Percentiles rank a stretch among this genome's conserved stretches.
Evolutionary conservation across 2,888 invertebrate species (phyloP).

Genomic region (Biston stratarius): DNA sequence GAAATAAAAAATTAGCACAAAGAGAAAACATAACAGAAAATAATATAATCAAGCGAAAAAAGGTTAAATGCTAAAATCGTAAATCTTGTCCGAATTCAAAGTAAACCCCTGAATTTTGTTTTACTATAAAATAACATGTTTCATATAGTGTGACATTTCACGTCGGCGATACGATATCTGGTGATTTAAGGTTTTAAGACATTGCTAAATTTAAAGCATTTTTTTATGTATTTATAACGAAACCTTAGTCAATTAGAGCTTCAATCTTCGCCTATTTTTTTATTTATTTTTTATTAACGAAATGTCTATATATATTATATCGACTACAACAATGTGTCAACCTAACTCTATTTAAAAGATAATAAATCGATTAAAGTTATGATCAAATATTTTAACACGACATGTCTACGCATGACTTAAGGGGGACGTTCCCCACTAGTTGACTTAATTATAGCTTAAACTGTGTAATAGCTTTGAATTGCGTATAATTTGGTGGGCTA

Average conservation of each 20-base stretch:
- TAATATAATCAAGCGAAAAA: background rate
- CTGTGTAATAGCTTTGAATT: constrained; percentile 59
- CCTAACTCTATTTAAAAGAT: constrained; percentile 19
- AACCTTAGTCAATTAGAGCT: too few relatives aligned
- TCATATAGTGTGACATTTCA: too few relatives aligned
- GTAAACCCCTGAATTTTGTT: too few relatives aligned
- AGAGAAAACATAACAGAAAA: background rate
- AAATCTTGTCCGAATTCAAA: constrained; percentile 27
- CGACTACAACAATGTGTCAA: background rate
- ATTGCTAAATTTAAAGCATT: too few relatives aligned
- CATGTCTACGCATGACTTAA: constrained; percentile 15
- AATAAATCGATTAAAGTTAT: constrained; percentile 27
- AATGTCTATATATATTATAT: too few relatives aligned
- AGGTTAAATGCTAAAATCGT: constrained; percentile 11
- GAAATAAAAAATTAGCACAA: too few relatives aligned
- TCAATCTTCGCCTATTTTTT: too few relatives aligned
- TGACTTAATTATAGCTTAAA: constrained; percentile 50
- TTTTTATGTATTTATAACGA: too few relatives aligned
- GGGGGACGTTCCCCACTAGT: constrained; percentile 39
- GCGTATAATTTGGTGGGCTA: constrained; percentile 59
- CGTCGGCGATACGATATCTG: too few relatives aligned
- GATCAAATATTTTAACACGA: constrained; percentile 30
- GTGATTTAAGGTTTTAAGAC: too few relatives aligned
- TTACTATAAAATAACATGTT: too few relatives aligned
- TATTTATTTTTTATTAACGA: background rate